Evolutionary conservation across 2,888 invertebrate genomes (phyloP).

Genomic region (Rapana venosa): DNA sequence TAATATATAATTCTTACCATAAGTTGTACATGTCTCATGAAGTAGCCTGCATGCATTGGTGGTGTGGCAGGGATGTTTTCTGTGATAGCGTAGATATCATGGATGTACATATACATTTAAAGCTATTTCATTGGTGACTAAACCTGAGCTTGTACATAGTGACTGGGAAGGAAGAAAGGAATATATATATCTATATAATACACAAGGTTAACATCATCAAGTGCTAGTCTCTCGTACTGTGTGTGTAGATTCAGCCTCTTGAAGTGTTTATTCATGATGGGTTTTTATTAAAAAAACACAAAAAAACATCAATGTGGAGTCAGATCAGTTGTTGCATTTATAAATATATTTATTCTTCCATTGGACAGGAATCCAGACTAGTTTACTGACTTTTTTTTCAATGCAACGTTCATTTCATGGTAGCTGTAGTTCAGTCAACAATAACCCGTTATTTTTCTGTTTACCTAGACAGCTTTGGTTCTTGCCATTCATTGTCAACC

Average conservation of each 20-base stretch:
- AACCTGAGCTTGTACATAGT: neutral
- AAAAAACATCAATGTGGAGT: neutral
- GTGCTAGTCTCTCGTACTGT: neutral
- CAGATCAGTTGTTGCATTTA: slow-evolving; percentile 11
- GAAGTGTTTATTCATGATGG: neutral
- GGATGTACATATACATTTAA: slow-evolving; percentile 25
- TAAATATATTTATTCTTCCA: neutral
- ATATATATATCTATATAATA: too few relatives aligned
- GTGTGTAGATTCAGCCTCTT: neutral
- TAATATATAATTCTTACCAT: neutral
- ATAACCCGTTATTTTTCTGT: neutral
- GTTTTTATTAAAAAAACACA: too few relatives aligned
- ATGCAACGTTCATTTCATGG: neutral
- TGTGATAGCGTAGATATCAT: slow-evolving; percentile 25
- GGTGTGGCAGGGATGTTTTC: neutral
- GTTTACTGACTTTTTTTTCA: neutral
- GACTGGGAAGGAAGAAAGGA: neutral
- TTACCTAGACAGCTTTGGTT: neutral
- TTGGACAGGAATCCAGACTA: neutral
- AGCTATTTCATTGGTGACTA: neutral
- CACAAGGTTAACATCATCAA: neutral
- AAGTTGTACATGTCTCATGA: neutral
- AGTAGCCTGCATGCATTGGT: neutral
- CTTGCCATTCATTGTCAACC: neutral
- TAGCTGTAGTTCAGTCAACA: neutral